Evolutionary conservation across 2,888 invertebrate genomes (phyloP), one percentile per base, ranked within the genome.

Genomic region (Gryllus longicercus): DNA sequence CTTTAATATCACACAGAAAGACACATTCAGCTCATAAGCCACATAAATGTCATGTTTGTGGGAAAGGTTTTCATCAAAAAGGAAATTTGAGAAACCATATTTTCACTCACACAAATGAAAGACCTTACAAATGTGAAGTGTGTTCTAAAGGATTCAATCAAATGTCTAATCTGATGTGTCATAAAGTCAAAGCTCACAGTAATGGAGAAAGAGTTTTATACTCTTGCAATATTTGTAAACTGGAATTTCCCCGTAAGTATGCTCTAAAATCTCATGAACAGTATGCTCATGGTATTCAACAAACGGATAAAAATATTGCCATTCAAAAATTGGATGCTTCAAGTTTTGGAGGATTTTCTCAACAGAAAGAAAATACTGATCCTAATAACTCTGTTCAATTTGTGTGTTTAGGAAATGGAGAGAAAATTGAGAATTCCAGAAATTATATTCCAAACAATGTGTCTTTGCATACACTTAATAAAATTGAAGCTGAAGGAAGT

Each of bases 1-100:
- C 94, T n/a, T 87, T 94, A 83, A 94, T 94, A 85, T 94, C 94
- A 16, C 94, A 94, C 84, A 90, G 93, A 82, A 94, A 94, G 88
- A 94, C 93, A 8, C 94, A 94, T 85, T 92, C 92, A 12, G 91
- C 92, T 78, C 89, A 91, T 82, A 94, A 94, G 85, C 93, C 93
- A 0, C 93, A 93, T 87, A 90, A 89, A 82, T 94, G 94, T 84
- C 91, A 92, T 85, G 87, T 93, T 80, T 94, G 94, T 86, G 91
- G 92, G 79, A 94, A 94, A 86, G 93, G 93, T 83, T 94, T 94
- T 86, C 94, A 94, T 86, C 94, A 94, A 85, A 94, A 94, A 91
- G 93, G 94, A 16, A 94, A 94, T 85, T 87, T 94, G 78, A 89
- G 93, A 1, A 94, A 94, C 85, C 94, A 94, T 84, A 89, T 93